Evolutionary conservation across 1,140 invertebrate genomes (phyloP).

Genomic region (Oncopodura yosiiana): DNA sequence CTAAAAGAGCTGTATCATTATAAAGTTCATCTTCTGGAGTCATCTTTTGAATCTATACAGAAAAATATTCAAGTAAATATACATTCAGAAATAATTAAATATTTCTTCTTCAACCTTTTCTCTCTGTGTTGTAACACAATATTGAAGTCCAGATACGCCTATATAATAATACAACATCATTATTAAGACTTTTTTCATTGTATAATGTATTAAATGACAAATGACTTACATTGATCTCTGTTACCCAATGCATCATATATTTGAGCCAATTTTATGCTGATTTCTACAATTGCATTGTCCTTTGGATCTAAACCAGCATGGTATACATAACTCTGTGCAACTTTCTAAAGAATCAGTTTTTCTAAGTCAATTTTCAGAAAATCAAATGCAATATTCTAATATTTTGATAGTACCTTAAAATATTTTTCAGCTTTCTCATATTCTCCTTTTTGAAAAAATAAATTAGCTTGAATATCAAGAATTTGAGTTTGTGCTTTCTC

Average conservation of each 20-base stretch:
- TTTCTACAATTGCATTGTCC: constrained; percentile 33
- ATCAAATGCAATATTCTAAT: neutral
- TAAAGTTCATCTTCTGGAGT: constrained; percentile 17
- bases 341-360: constrained; percentile 17
- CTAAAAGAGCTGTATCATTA: constrained; percentile 27
- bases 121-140: constrained; percentile 27
- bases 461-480: constrained; percentile 30
- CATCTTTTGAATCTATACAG: constrained; percentile 27
- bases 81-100: neutral
- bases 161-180: too few species aligned
- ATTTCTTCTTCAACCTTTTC: constrained; percentile 18
- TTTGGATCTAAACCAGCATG: too few species aligned
- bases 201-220: too few species aligned
- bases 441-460: constrained; percentile 22
- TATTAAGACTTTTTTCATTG: too few species aligned
- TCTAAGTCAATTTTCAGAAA: neutral
- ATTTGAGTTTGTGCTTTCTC: constrained; percentile 33
- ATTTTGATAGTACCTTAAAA: constrained; percentile 22
- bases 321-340: too few species aligned
- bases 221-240: too few species aligned
- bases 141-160: constrained; percentile 25
- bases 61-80: neutral
- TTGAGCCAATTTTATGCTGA: constrained; percentile 31
- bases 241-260: constrained; percentile 27
- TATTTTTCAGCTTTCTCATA: constrained; percentile 23